Evolutionary conservation across 2,888 invertebrate species (phyloP).

Genomic region (Heliconius ismenius): DNA sequence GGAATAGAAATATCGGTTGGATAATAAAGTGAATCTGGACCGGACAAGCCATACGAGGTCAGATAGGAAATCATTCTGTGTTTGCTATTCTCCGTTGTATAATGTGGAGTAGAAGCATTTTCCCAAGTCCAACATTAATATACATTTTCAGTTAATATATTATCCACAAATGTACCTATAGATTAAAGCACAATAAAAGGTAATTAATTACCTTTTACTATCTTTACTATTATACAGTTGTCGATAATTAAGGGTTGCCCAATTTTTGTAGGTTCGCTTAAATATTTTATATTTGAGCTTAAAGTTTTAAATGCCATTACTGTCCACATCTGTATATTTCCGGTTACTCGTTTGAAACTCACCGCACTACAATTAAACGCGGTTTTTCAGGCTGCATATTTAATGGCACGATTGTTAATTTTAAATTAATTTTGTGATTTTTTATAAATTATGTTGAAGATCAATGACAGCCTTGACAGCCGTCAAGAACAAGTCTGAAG

Average conservation of each 20-base stretch:
- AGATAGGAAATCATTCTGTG: slow-evolving; percentile 16
- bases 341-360: neutral
- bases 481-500: too few species aligned
- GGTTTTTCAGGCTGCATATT: neutral
- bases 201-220: neutral
- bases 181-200: neutral
- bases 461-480: neutral
- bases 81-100: neutral
- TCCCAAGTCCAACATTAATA: neutral
- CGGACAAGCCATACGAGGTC: slow-evolving; percentile 1
- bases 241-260: neutral
- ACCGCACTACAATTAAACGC: slow-evolving; percentile 1
- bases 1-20: slow-evolving; percentile 14
- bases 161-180: neutral
- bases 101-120: neutral
- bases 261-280: neutral
- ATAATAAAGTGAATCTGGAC: slow-evolving; percentile 25
- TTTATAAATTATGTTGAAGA: neutral
- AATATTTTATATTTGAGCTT: neutral
- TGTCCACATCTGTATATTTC: neutral
- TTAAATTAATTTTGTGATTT: neutral
- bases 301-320: slow-evolving; percentile 2
- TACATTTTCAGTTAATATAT: neutral
- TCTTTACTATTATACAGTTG: neutral
- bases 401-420: neutral